Percentiles rank a stretch among this genome's conserved stretches.
phyloP scores from a whole-genome alignment of 2,797 vertebrate species.

The Streptopelia turtur region DNA sequence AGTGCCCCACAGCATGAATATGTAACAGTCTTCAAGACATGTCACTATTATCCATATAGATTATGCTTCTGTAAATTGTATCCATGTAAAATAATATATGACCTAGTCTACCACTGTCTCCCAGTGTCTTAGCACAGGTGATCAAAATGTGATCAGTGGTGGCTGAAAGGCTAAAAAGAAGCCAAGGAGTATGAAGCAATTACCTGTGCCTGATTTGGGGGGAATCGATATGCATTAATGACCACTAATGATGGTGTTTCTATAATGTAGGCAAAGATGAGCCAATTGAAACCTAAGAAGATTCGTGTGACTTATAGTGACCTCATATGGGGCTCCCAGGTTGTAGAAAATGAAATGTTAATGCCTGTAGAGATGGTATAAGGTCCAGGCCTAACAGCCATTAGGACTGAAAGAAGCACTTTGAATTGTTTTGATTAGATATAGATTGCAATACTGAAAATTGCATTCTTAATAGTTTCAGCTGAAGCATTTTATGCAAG shows the following conservation, averaged over 20 bases:
- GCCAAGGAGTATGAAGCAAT: background rate
- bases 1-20: background rate
- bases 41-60: background rate
- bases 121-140: constrained; percentile 24
- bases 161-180: constrained; percentile 20
- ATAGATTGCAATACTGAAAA: background rate
- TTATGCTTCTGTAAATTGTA: background rate
- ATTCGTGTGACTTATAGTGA: background rate
- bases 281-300: background rate
- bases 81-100: background rate
- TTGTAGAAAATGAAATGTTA: background rate
- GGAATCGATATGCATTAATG: background rate
- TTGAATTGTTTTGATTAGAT: background rate
- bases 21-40: background rate
- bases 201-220: constrained; percentile 6
- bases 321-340: background rate
- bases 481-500: background rate
- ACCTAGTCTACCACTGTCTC: constrained; percentile 11
- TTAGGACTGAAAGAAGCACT: background rate
- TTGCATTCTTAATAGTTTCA: background rate
- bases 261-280: background rate
- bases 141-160: constrained; percentile 29
- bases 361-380: background rate
- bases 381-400: background rate
- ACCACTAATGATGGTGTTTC: background rate